Evolutionary conservation across 2,113 vertebrate genomes (phyloP), one percentile per base, ranked within the genome.

Genomic region (Lasiurus cinereus): DNA sequence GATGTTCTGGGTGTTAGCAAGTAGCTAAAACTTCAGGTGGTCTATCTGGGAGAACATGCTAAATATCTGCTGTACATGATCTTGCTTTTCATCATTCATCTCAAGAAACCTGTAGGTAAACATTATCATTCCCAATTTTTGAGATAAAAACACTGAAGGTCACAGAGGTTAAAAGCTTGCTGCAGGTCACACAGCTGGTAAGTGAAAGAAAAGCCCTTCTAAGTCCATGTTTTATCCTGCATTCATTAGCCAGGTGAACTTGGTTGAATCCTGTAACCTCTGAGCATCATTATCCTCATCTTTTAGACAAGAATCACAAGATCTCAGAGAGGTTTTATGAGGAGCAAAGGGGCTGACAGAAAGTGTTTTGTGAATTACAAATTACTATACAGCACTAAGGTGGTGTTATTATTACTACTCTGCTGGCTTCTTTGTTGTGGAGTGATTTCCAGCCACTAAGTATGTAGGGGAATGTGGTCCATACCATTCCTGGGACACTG

Each of bases 81-180:
- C 59, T 70, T 59, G 59, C 31, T 73, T 69, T n/a, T 31, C 46
- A 85, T 33, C 22, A 50, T 8, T 85, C 48, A 76, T 73, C 27
- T 85, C 52, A 88, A 22, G 8, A 84, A 62, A 19, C 29, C 19
- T 69, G 14, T 67, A n/a, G 48, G 8, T 83, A 54, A 64, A 78
- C 10, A 59, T 9, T 56, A 33, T 11, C 52, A 80, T 46, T 39
- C 29, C 18, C 15, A 33, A 31, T 19, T 83, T 87, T 84, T 43
- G 22, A 50, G 21, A 56, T n/a, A 21, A 83, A 64, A 64, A 1
- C 27, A 4, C 31, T 11, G 59, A 36, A 76, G 36, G 43, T 76
- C 77, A 88, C 70, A 92, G 85, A 92, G 66, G 27, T 79, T 90
- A 64, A 62, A 69, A 59, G 33, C 22, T 54, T 80, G 56, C 18